A percentile compares a stretch with the other conserved stretches of the same genome.
Evolutionary conservation across 2,888 invertebrate genomes (phyloP).

Genomic region (Seladonia tumulorum): DNA sequence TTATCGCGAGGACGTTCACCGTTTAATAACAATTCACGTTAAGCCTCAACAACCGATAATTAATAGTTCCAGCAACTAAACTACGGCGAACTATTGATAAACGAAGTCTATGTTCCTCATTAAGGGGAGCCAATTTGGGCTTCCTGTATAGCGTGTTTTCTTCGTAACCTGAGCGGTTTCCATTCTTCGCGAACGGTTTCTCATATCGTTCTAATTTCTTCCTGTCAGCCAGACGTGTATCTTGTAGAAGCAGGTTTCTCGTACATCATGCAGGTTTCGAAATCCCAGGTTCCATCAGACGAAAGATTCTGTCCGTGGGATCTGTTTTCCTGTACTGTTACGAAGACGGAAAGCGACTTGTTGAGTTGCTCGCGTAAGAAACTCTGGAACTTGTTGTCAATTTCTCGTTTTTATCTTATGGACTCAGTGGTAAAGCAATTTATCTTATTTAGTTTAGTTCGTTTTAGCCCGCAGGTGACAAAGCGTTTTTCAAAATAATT

Average conservation of each 20-base stretch:
- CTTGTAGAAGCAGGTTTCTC: conserved; percentile 27
- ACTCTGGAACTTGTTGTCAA: conserved; percentile 2
- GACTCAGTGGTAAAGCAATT: not conserved
- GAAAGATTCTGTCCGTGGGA: not conserved
- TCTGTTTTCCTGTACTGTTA: conserved; percentile 3
- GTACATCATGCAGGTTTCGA: conserved; percentile 23
- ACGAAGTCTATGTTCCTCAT: conserved; percentile 41
- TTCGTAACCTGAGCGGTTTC: conserved; percentile 56
- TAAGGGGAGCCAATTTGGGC: conserved; percentile 49
- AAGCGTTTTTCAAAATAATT: not conserved
- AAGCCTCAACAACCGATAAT: conserved; percentile 2
- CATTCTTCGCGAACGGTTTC: conserved; percentile 55
- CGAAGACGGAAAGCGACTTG: not conserved
- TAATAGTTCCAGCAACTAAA: not conserved
- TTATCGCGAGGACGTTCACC: not conserved
- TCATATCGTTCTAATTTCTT: conserved; percentile 63
- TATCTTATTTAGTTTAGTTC: not conserved
- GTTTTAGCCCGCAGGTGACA: not conserved
- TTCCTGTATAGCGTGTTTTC: conserved; percentile 61
- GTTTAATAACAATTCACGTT: not conserved
- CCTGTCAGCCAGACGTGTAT: conserved; percentile 31
- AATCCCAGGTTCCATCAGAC: conserved; percentile 9
- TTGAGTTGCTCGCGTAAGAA: not conserved
- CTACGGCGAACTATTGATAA: conserved; percentile 34
- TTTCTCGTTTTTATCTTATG: not conserved